phyloP scores from a whole-genome alignment of 2,888 invertebrate genomes.

The Ophion obscuratus region DNA sequence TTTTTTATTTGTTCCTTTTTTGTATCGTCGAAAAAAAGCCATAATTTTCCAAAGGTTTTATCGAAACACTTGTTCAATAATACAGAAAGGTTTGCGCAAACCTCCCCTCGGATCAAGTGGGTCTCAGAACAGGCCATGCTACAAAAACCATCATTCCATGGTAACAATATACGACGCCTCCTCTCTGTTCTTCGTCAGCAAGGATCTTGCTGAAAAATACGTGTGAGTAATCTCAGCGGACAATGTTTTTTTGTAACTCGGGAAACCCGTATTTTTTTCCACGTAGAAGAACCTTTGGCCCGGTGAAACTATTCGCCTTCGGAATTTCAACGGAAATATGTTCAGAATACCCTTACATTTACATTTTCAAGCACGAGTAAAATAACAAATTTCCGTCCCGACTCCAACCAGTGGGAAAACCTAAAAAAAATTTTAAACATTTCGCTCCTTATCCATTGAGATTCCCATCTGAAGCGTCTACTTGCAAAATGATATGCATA shows the following conservation, averaged over 20 bases:
- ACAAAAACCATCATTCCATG: constrained; percentile 85
- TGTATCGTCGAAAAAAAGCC: no score
- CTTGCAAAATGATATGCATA: no score
- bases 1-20: no score
- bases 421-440: not conserved
- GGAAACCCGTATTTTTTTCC: not conserved
- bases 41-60: not conserved
- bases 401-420: no score
- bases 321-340: no score
- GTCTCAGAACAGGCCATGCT: constrained; percentile 76
- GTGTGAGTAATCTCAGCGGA: constrained; percentile 84
- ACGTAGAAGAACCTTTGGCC: no score
- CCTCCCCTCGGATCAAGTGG: constrained; percentile 74
- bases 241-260: not conserved
- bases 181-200: constrained; percentile 91
- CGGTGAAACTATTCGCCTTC: no score
- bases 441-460: not conserved
- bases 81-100: constrained; percentile 77
- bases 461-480: not conserved
- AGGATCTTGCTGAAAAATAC: constrained; percentile 93
- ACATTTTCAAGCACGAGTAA: no score
- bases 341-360: no score
- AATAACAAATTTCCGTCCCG: no score
- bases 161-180: constrained; percentile 91
- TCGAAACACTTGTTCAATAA: not conserved